These are phyloP conservation scores for Plagodis pulveraria DNA, from an alignment of 2,888 invertebrate species.

Conservation along the genomic window DNA sequence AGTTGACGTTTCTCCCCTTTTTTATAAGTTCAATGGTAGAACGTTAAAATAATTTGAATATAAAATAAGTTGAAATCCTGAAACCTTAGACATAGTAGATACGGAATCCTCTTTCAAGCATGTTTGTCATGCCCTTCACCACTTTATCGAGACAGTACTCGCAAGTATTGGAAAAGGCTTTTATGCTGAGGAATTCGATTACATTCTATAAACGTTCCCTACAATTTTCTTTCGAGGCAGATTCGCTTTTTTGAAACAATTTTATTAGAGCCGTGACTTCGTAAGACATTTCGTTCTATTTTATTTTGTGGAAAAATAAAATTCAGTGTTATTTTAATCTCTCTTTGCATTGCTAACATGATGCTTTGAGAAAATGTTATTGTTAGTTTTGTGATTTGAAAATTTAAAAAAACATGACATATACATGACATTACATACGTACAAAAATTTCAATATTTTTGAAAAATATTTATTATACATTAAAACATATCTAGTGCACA, in stretches of 20 bases:
- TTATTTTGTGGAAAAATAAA: slow-evolving; percentile 26
- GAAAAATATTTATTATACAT: no score
- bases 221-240: slow-evolving; percentile 48
- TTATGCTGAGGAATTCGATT: slow-evolving; percentile 54
- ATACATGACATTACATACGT: no score
- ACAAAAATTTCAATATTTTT: no score
- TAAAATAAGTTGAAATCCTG: no score
- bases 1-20: no score
- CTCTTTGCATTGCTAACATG: no score
- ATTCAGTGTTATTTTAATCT: neutral
- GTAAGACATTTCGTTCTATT: slow-evolving; percentile 34
- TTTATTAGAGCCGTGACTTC: slow-evolving; percentile 42
- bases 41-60: no score
- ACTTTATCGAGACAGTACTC: slow-evolving; percentile 48
- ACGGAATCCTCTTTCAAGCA: neutral
- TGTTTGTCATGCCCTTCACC: slow-evolving; percentile 49
- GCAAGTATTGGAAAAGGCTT: slow-evolving; percentile 53
- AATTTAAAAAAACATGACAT: no score
- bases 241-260: slow-evolving; percentile 46
- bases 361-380: no score
- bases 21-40: no score
- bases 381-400: neutral
- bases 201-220: slow-evolving; percentile 48
- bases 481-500: no score
- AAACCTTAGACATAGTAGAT: no score